Evolutionary conservation across 2,797 vertebrate genomes (phyloP), one percentile per base, ranked within the genome.

Genomic region (Diplodus sargus): DNA sequence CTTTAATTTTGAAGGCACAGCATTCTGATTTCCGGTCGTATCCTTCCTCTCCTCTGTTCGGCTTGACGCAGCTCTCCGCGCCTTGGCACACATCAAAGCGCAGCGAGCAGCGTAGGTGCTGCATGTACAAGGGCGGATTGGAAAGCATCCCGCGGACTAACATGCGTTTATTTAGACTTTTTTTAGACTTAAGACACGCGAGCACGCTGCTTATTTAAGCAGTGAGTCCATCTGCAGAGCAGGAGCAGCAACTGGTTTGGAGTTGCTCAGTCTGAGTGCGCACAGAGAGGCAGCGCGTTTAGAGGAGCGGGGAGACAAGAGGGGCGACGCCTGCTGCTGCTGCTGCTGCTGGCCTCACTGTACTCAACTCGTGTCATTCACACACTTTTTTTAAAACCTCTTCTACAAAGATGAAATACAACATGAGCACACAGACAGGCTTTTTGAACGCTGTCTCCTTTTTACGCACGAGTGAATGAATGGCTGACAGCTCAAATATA

Each of bases 311-410:
- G 57, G 76, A 88, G 80, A 79, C 67, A 59, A 62, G 79, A 89
- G 87, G 89, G 91, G 92, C 90, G 84, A 91, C 90, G 91, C 91
- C 88, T 93, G 84, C 84, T 70, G 65, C 79, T 34, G 34, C 88
- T 93, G 65, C 79, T 73, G 79, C 43, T 3, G 43, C 43, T 45
- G 34, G 20, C 72, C 66, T 78, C 85, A 79, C 83, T 83, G 76
- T 83, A 17, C 62, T 76, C 70, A 80, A 78, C 73, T 85, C 70
- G 61, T 65, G 53, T 74, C 66, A 76, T 79, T 69, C 61, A n/a
- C 23, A 74, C 76, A 82, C 71, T 76, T 63, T 78, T 71, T 61
- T 2, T 17, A 2, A 62, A 28, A 62, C 34, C 57, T 48, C 12
- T 70, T 39, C 22, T 39, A 17, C 8, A 54, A 3, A 59, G 3